A percentile compares a stretch with the other conserved stretches of the same genome.
Conservation (phyloP, 2,113 vertebrate species). For the Aegithalos caudatus region DNA sequence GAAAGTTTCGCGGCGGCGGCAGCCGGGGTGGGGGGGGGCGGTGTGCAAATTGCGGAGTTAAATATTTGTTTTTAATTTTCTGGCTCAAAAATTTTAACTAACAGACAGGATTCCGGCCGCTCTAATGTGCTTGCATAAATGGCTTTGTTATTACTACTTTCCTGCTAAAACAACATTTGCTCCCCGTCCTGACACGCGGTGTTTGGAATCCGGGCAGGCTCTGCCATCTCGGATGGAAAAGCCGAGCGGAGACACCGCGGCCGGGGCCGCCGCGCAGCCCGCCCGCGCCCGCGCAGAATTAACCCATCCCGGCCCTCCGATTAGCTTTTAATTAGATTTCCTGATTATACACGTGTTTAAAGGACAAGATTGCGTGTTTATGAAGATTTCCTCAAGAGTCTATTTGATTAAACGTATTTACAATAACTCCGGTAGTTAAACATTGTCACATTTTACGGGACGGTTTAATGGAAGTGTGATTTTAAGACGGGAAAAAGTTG, state of each 20-base stretch:
- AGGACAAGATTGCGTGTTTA: conserved; percentile 14
- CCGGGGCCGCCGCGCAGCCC: not conserved
- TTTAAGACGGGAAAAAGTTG: not conserved
- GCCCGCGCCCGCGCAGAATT: not conserved
- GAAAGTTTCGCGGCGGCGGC: conserved; percentile 51
- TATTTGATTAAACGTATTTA: conserved; percentile 13
- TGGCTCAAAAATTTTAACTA: conserved; percentile 73
- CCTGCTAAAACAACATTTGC: conserved; percentile 49
- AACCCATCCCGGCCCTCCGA: not conserved
- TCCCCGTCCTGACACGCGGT: not conserved
- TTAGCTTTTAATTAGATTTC: conserved; percentile 39
- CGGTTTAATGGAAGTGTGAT: not conserved
- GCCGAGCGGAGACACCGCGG: not conserved
- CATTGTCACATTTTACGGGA: not conserved
- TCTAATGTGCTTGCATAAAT: conserved; percentile 56
- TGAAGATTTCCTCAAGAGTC: not conserved
- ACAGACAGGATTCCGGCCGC: conserved; percentile 49
- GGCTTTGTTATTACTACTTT: conserved; percentile 24
- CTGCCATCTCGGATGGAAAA: not conserved
- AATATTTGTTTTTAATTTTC: conserved; percentile 84
- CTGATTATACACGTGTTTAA: conserved; percentile 1
- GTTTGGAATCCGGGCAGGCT: conserved; percentile 9
- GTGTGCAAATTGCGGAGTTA: conserved; percentile 68
- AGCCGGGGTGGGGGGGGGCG: no score
- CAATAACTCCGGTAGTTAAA: not conserved